Evolutionary conservation across 2,797 vertebrate species (phyloP), one percentile per base, ranked within the genome.

Genomic region (Sebastes hubbsi): DNA sequence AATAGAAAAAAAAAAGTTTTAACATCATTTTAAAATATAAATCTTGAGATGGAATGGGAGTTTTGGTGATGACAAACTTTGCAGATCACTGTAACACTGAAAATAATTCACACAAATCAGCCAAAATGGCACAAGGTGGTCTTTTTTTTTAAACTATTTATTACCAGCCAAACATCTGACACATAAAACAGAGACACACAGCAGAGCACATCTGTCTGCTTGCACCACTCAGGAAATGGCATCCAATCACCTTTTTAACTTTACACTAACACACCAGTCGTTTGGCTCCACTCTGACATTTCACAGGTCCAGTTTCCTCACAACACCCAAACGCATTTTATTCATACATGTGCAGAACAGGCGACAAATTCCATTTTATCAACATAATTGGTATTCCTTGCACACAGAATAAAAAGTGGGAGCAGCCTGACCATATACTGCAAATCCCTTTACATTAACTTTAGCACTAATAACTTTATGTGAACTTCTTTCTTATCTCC

Each of bases 171-270:
- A 13, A 46, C 36, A 38, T 56, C 12, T 46, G 65, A 80, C 80
- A 69, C 78, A 32, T 55, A 59, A 27, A 36, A 75, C 22, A 14
- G 32, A 76, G 56, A 86, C 72, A 70, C 78, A 79, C 61, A 27
- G 4, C 83, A 80, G 85, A 67, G 25, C 65, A 42, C 71, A 24
- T 79, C 49, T 78, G 69, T 77, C 69, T 65, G 65, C 77, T 42
- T 63, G 25, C 79, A 72, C 82, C 74, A 66, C 78, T 65, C 82
- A 84, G 88, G 89, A 91, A 87, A 88, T 78, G 72, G 72, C 84
- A 77, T 81, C 77, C 85, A 77, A 65, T 73, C 77, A 73, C 83
- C 80, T 84, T 77, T 77, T 77, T 36, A 87, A 74, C 86, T 84
- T 88, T 64, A 80, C 74, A 80, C 74, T 25, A 61, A 78, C 78